A percentile compares a stretch with the other conserved stretches of the same genome.
Conservation (phyloP, 64 coral and sea anemone species). For the Acropora tenuis region DNA sequence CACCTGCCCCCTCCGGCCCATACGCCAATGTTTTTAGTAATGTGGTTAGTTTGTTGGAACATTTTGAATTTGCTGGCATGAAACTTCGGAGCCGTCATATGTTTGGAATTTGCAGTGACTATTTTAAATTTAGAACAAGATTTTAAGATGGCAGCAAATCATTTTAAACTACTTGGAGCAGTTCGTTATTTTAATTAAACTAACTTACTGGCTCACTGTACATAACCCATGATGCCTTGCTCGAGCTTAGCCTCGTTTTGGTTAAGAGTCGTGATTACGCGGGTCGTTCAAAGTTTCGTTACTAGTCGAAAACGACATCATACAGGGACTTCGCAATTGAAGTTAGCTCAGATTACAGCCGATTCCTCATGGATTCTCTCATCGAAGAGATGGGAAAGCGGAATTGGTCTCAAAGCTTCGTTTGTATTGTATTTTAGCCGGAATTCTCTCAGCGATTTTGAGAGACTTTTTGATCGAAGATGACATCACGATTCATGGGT, state of each 20-base stretch:
- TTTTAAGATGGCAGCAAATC: too few relatives aligned
- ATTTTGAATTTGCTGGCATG: too few relatives aligned
- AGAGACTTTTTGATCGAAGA: constrained; percentile 11
- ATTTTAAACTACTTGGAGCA: too few relatives aligned
- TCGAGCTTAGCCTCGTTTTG: constrained; percentile 37
- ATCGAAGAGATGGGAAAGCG: background rate
- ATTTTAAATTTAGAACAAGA: too few relatives aligned
- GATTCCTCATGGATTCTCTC: background rate
- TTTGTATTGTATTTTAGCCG: background rate
- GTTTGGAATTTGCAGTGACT: too few relatives aligned
- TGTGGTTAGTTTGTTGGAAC: too few relatives aligned
- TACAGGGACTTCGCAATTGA: background rate
- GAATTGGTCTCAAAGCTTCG: background rate
- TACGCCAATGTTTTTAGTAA: too few relatives aligned
- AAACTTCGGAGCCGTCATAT: too few relatives aligned
- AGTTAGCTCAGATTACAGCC: background rate
- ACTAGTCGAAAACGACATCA: constrained; percentile 5
- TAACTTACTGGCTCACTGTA: background rate
- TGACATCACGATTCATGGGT: constrained; percentile 72
- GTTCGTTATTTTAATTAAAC: too few relatives aligned
- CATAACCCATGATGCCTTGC: constrained; percentile 28
- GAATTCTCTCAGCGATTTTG: background rate
- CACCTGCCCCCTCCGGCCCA: too few relatives aligned
- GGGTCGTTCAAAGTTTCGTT: constrained; percentile 74
- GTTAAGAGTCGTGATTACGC: constrained; percentile 40